Evolutionary conservation across 2,797 vertebrate species (phyloP).

Genomic region (Dendrocincla tyrannina): DNA sequence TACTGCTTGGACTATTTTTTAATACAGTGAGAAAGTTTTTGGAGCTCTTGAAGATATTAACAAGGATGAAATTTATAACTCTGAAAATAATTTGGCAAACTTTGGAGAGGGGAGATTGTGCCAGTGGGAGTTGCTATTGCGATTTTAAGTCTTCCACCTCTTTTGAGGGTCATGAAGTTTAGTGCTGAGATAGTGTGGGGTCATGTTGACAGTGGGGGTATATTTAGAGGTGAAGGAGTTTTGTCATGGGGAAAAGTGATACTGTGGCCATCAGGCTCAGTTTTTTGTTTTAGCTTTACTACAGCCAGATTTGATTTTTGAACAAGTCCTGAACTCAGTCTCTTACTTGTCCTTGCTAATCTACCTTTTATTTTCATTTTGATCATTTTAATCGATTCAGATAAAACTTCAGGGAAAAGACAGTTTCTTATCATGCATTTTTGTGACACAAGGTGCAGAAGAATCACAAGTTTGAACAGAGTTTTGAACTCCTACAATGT

Average conservation of each 20-base stretch:
- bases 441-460: neutral
- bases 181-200: neutral
- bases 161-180: neutral
- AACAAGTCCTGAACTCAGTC: neutral
- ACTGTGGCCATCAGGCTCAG: neutral
- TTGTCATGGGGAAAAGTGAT: neutral
- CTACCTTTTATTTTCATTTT: neutral
- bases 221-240: neutral
- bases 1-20: neutral
- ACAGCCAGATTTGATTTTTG: neutral
- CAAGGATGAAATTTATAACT: neutral
- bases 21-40: neutral
- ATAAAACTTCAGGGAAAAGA: neutral
- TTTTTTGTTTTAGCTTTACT: neutral
- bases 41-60: neutral
- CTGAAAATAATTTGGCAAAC: neutral
- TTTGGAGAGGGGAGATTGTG: neutral
- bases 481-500: neutral
- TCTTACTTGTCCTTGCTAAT: neutral
- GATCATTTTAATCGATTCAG: neutral
- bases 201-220: neutral
- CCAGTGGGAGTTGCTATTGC: neutral
- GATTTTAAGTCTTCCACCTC: neutral
- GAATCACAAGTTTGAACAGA: neutral
- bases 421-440: neutral